A percentile compares a stretch with the other conserved stretches of the same genome.
phyloP scores from a whole-genome alignment of 2,888 invertebrate genomes.

The Sipha maydis region DNA sequence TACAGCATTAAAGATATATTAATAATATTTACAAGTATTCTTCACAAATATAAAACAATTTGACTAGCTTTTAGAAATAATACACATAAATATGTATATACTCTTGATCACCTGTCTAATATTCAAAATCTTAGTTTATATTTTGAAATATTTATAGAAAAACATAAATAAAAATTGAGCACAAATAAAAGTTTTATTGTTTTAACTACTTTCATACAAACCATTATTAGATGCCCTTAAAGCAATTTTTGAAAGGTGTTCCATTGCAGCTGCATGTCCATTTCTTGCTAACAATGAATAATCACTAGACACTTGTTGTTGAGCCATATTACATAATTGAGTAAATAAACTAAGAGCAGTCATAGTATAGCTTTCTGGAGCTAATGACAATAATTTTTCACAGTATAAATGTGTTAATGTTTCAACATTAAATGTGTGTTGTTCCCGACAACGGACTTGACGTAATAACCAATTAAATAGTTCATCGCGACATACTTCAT shows the following conservation, averaged over 20 bases:
- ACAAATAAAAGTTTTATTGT: background rate
- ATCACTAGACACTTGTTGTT: slow-evolving; percentile 67
- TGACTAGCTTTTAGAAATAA: too few species aligned
- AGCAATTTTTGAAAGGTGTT: slow-evolving; percentile 94
- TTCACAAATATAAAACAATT: too few species aligned
- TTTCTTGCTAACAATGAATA: slow-evolving; percentile 67
- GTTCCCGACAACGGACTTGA: slow-evolving; percentile 87
- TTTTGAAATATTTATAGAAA: too few species aligned
- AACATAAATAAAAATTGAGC: background rate
- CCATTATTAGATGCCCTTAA: slow-evolving; percentile 87
- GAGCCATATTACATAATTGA: slow-evolving; percentile 87
- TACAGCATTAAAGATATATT: too few species aligned
- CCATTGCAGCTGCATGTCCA: slow-evolving; percentile 84
- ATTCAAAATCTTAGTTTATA: too few species aligned
- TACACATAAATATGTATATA: too few species aligned
- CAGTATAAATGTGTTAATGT: slow-evolving; percentile 88
- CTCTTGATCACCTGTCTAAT: too few species aligned
- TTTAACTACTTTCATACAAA: slow-evolving; percentile 65
- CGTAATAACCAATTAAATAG: slow-evolving; percentile 92
- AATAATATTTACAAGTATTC: too few species aligned
- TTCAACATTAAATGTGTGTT: slow-evolving; percentile 89
- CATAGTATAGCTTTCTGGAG: slow-evolving; percentile 91
- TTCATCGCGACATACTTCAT: slow-evolving; percentile 88
- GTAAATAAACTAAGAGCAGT: slow-evolving; percentile 91
- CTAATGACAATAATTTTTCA: slow-evolving; percentile 87